phyloP scores from a whole-genome alignment of 2,113 vertebrate species.

The Dendrocopos noguchii region DNA sequence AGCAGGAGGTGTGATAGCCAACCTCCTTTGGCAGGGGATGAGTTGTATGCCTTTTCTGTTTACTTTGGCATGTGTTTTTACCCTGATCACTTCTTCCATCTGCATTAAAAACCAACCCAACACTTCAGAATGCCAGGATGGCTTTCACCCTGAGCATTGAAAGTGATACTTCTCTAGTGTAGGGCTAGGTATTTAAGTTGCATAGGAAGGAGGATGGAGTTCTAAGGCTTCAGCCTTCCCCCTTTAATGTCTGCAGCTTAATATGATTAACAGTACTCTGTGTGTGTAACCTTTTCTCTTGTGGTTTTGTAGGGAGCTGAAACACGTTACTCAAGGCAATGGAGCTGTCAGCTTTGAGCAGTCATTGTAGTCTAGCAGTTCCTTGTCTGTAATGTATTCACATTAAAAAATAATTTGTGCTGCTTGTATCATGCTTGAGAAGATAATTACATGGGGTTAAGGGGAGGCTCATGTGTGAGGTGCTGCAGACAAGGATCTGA shows the following conservation, averaged over 20 bases:
- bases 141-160: neutral
- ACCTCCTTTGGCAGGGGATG: neutral
- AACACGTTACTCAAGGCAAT: accelerated
- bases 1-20: neutral
- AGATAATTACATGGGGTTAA: neutral
- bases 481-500: neutral
- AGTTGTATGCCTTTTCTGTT: neutral
- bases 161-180: neutral
- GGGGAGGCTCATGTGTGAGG: accelerated
- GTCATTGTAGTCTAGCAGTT: neutral
- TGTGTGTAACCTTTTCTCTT: neutral
- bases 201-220: neutral
- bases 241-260: neutral
- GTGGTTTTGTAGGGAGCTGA: neutral
- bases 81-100: neutral
- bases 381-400: neutral
- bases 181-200: neutral
- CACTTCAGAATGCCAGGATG: neutral
- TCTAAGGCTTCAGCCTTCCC: neutral
- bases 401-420: neutral
- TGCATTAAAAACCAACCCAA: accelerated
- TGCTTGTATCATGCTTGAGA: neutral
- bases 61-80: neutral
- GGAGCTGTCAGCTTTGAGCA: neutral
- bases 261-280: neutral